Conservation (phyloP, 2,113 vertebrate species). For the Edolisoma coerulescens region DNA sequence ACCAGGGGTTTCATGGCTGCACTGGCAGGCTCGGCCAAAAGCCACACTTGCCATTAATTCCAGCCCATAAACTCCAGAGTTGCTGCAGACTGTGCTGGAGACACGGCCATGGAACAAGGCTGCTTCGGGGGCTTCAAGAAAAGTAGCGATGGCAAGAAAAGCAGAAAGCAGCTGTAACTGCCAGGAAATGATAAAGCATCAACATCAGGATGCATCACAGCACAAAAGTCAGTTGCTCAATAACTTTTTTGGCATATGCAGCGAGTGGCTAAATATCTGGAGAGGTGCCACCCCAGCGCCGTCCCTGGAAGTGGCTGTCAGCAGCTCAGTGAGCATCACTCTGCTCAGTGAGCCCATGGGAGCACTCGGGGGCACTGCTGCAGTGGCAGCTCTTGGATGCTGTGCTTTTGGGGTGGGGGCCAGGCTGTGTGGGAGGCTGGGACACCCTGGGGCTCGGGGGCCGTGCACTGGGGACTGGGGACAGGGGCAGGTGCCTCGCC, state of each 20-base stretch:
- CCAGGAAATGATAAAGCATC: background rate
- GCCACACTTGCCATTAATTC: background rate
- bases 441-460: background rate
- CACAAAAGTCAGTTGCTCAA: background rate
- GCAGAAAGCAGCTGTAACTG: background rate
- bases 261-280: background rate
- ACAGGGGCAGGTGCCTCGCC: rapidly evolving
- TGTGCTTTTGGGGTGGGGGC: background rate
- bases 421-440: background rate
- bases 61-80: background rate
- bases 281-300: background rate
- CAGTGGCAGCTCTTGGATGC: rapidly evolving
- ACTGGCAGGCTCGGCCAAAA: background rate
- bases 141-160: background rate
- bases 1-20: background rate
- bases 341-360: rapidly evolving
- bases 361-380: rapidly evolving
- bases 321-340: background rate
- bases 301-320: background rate
- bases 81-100: background rate
- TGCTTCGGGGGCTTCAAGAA: background rate
- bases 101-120: background rate
- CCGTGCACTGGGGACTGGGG: rapidly evolving
- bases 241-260: background rate
- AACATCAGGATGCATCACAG: background rate